Percentiles rank a stretch among this genome's conserved stretches.
Evolutionary conservation across 2,797 vertebrate genomes (phyloP).

Genomic region (Falco novaeseelandiae): DNA sequence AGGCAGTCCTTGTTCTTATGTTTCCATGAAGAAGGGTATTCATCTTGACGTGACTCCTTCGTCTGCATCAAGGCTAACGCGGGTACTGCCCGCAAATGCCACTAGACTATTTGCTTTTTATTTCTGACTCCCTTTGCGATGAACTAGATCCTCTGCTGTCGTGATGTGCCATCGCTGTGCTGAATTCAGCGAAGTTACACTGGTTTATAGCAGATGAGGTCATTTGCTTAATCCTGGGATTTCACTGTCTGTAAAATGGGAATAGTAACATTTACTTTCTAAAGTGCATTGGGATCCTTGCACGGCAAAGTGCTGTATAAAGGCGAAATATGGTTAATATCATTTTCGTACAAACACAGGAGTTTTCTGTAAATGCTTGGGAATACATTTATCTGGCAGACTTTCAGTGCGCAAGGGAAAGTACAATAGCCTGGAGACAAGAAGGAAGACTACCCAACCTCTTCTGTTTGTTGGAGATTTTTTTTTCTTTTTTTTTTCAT

Average conservation of each 20-base stretch:
- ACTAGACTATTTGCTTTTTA: not conserved
- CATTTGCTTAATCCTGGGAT: not conserved
- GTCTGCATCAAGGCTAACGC: not conserved
- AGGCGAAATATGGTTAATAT: slow-evolving; percentile 32
- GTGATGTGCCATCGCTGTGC: not conserved
- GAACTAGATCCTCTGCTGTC: not conserved
- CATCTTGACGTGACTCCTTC: not conserved
- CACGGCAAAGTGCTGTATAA: not conserved
- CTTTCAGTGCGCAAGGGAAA: slow-evolving; percentile 30
- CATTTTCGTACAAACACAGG: not conserved
- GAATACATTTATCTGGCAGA: slow-evolving; percentile 51
- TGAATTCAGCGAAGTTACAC: accelerated
- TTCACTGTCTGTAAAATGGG: not conserved
- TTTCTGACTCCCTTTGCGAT: not conserved
- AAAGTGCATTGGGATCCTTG: not conserved
- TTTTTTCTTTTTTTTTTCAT: not conserved
- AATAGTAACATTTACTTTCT: not conserved
- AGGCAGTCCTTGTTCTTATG: not conserved
- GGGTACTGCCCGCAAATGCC: not conserved
- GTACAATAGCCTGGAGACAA: slow-evolving; percentile 45
- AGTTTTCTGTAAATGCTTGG: slow-evolving; percentile 31
- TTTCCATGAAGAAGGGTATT: not conserved
- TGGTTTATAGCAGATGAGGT: not conserved
- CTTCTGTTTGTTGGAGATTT: not conserved
- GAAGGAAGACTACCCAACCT: slow-evolving; percentile 21